Evolutionary conservation across 2,888 invertebrate genomes (phyloP).

Genomic region (Diogma glabrata): DNA sequence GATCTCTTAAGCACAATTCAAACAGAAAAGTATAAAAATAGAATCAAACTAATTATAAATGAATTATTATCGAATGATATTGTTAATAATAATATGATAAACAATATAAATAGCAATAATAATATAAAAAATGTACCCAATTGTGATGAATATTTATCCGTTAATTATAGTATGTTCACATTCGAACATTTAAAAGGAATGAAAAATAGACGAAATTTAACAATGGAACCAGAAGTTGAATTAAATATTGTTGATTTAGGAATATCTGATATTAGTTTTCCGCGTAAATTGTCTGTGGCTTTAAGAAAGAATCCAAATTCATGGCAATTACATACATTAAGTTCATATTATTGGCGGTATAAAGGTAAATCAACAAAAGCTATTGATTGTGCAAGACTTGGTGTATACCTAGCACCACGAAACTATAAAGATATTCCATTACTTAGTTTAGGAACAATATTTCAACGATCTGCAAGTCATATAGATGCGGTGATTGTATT

Average conservation of each 20-base stretch:
- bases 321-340: constrained; percentile 32
- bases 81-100: constrained; percentile 24
- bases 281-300: constrained; percentile 22
- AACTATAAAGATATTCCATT: constrained; percentile 28
- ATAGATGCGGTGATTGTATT: constrained; percentile 30
- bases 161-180: constrained; percentile 10
- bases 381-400: constrained; percentile 31
- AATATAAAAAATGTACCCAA: background rate
- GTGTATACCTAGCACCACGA: constrained; percentile 29
- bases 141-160: background rate
- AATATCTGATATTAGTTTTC: constrained; percentile 16
- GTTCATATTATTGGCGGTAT: constrained; percentile 34
- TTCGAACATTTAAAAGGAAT: constrained; percentile 18
- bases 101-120: constrained; percentile 25
- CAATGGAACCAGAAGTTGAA: constrained; percentile 28
- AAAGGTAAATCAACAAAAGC: constrained; percentile 31
- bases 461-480: constrained; percentile 28
- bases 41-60: background rate
- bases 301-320: constrained; percentile 26
- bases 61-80: too few relatives aligned
- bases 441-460: constrained; percentile 31
- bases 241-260: constrained; percentile 23
- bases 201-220: constrained; percentile 21
- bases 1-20: constrained; percentile 23
- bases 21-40: constrained; percentile 21